A percentile compares a stretch with the other conserved stretches of the same genome.
These are phyloP conservation scores for Rhinopomastus cyanomelas DNA, from an alignment of 2,113 vertebrate species.

Conservation along the genomic window DNA sequence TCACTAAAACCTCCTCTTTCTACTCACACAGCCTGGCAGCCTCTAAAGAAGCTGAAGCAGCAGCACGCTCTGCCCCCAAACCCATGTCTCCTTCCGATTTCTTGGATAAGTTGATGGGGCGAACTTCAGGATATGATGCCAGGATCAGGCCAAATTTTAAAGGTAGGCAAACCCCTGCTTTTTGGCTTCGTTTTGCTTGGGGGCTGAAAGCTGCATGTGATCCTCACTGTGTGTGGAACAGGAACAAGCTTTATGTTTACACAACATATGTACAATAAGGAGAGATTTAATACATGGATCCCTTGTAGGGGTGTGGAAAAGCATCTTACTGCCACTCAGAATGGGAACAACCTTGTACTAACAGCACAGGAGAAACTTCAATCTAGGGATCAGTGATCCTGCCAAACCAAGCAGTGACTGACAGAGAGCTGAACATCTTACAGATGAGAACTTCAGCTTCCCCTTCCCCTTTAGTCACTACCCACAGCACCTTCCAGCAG, in stretches of 20 bases:
- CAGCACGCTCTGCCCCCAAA: conserved; percentile 87
- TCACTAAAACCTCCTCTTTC: conserved; percentile 31
- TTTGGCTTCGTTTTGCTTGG: background rate
- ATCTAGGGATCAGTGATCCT: accelerated
- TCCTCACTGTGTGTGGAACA: background rate
- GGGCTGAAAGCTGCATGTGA: background rate
- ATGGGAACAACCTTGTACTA: background rate
- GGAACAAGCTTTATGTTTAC: background rate
- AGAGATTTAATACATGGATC: background rate
- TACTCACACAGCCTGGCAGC: conserved; percentile 85
- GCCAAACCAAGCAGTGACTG: background rate
- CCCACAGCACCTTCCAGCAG: background rate
- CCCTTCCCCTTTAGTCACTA: background rate
- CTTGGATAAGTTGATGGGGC: conserved; percentile 97
- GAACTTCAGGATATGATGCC: conserved; percentile 97
- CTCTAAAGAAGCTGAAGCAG: conserved; percentile 93
- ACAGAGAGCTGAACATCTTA: background rate
- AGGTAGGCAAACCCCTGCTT: conserved; percentile 76
- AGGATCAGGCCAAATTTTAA: conserved; percentile 99
- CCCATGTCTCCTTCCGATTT: conserved; percentile 98
- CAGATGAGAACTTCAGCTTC: background rate
- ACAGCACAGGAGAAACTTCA: background rate
- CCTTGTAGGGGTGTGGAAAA: background rate
- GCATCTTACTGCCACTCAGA: background rate
- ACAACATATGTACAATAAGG: background rate